Base-by-base conservation (phyloP, 1,140 invertebrate genomes). In the Tribolium madens region DNA sequence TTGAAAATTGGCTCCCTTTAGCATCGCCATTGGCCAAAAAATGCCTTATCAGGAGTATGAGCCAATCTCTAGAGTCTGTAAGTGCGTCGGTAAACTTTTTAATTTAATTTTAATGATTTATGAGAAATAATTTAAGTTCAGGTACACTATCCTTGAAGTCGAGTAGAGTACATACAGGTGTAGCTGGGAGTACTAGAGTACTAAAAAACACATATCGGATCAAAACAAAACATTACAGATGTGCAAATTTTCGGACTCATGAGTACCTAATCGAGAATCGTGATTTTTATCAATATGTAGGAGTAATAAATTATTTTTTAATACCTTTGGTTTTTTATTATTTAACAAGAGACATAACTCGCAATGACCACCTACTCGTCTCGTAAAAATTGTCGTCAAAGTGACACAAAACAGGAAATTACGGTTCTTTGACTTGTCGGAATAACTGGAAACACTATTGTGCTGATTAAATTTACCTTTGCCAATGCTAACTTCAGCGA, bases 111-210 rank as follows among this genome's bases (percentile, higher is more conserved):
- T 0, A 42, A 18, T 64, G 21, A 64, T 64, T n/a, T 33, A 64
- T 3, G 31, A 64, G 26, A 15, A 64, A 64, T 14, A 64, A 64
- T 13, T 57, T 33, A 64, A 64, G 57, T 33, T 64, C 26, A 64
- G 12, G 31, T 64, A 18, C 31, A 31, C 57, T 64, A 64, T 64
- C 57, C 57, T 64, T 64, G 26, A 64, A 13, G n/a, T 64, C 26
- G 57, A 64, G n/a, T 33, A 33, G 26, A 64, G 57, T 64, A 64
- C 57, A 64, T 42, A 13, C 57, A 64, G 57, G 57, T 64, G 57
- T 64, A 64, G 21, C 12, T 64, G 57, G 10, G 31, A 64, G 26
- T 64, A 12, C 57, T 64, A 13, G 6, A 64, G 57, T 33, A 64
- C 57, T 64, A 64, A 64, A 64, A 64, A n/a, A n/a, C n/a, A 33